Evolutionary conservation across 2,888 invertebrate species (phyloP).

Genomic region (Caenorhabditis doughertyi): DNA sequence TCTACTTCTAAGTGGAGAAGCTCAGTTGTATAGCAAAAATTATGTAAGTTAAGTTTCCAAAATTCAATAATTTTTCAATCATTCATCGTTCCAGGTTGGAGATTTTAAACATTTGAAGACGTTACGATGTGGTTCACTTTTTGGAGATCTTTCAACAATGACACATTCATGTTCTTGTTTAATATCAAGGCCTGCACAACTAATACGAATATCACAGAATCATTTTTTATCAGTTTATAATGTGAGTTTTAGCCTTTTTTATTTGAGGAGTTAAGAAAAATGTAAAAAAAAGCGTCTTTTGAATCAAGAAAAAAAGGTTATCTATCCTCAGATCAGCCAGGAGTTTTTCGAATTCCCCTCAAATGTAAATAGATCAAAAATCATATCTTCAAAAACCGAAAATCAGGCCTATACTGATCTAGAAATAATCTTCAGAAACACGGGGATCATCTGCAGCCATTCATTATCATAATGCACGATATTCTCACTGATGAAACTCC

Average conservation of each 20-base stretch:
- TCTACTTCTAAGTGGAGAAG: conserved; percentile 81
- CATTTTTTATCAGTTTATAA: conserved; percentile 80
- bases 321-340: neutral
- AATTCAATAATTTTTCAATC: neutral
- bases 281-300: neutral
- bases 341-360: too few species aligned
- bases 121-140: conserved; percentile 76
- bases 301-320: conserved; percentile 2
- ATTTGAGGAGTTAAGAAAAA: neutral
- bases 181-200: conserved; percentile 74
- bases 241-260: conserved; percentile 68
- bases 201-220: conserved; percentile 77
- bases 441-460: conserved; percentile 80
- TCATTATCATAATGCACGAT: conserved; percentile 80
- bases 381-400: conserved; percentile 22
- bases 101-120: conserved; percentile 64
- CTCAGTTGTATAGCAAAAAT: conserved; percentile 75
- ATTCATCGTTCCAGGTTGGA: conserved; percentile 53
- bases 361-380: too few species aligned
- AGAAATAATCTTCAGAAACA: conserved; percentile 81
- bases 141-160: conserved; percentile 78
- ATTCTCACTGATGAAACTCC: conserved; percentile 68
- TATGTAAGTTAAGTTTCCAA: conserved; percentile 17
- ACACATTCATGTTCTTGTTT: conserved; percentile 80
- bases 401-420: neutral